phyloP scores from a whole-genome alignment of 1,140 invertebrate genomes.

The Drosophila sproati region DNA sequence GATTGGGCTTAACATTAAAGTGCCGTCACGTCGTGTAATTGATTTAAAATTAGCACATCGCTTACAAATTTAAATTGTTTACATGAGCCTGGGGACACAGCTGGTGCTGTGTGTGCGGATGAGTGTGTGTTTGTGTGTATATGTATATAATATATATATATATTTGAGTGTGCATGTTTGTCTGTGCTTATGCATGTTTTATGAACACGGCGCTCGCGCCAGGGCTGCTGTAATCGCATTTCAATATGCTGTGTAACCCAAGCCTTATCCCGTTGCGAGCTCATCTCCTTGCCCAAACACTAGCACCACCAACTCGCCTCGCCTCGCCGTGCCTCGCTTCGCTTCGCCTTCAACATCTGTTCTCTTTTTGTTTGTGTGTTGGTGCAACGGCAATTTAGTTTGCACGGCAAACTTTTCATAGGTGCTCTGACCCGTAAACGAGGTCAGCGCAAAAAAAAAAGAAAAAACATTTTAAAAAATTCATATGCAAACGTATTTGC shows the following conservation, averaged over 20 bases:
- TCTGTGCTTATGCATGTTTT: conserved; percentile 79
- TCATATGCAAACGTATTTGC: conserved; percentile 81
- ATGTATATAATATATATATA: too few relatives aligned
- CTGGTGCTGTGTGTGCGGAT: conserved; percentile 35
- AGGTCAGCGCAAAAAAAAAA: conserved; percentile 65
- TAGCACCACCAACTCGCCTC: neutral
- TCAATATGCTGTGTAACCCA: conserved; percentile 72
- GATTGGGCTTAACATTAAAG: conserved; percentile 52
- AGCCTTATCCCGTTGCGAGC: conserved; percentile 43
- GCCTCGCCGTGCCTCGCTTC: conserved; percentile 16
- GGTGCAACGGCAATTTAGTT: conserved; percentile 77
- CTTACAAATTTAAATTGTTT: conserved; percentile 80
- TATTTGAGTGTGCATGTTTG: conserved; percentile 5
- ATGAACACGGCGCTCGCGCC: conserved; percentile 69
- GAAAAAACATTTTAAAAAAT: conserved; percentile 78
- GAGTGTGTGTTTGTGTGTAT: neutral
- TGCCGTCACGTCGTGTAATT: conserved; percentile 77
- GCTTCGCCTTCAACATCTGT: conserved; percentile 18
- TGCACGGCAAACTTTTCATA: conserved; percentile 79
- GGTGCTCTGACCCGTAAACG: conserved; percentile 77
- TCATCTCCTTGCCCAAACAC: conserved; percentile 4
- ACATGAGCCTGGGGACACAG: conserved; percentile 72
- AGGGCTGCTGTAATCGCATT: conserved; percentile 75
- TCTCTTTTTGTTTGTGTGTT: neutral
- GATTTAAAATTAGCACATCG: conserved; percentile 81